These are phyloP conservation scores for Lepus americanus DNA, from an alignment of 2,113 vertebrate genomes.

Conservation along the genomic window DNA sequence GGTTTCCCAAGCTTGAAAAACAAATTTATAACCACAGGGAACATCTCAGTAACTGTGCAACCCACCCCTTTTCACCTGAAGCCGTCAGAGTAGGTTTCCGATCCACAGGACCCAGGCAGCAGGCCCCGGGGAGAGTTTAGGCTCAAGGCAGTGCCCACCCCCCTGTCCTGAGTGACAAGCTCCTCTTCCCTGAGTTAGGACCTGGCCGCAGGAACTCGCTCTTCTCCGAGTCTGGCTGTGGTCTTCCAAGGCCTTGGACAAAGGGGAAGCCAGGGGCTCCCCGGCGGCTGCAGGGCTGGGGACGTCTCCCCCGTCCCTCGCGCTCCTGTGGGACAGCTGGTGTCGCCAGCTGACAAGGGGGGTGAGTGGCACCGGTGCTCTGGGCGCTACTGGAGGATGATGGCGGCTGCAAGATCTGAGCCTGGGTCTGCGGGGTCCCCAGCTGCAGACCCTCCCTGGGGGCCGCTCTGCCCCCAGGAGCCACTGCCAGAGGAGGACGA, in stretches of 20 bases:
- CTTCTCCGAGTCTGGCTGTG: constrained; percentile 13
- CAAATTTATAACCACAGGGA: not conserved
- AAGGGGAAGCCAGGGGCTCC: constrained; percentile 21
- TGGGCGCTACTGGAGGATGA: too few species aligned
- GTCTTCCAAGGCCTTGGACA: not conserved
- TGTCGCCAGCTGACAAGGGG: accelerated
- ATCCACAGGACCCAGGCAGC: not conserved
- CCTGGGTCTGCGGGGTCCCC: not conserved
- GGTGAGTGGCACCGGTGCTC: accelerated
- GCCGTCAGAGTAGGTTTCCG: not conserved
- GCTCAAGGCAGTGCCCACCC: not conserved
- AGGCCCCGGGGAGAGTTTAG: not conserved
- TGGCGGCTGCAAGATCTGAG: not conserved
- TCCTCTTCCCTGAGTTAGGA: not conserved
- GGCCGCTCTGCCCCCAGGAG: not conserved
- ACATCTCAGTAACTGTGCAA: not conserved
- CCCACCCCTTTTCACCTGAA: not conserved
- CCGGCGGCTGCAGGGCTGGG: not conserved
- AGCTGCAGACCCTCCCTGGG: not conserved
- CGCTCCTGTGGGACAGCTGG: not conserved
- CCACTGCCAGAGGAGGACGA: not conserved
- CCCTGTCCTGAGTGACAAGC: not conserved
- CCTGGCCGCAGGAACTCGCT: not conserved
- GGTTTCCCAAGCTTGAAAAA: not conserved
- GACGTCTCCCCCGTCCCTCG: not conserved